These are phyloP conservation scores for Drosophila takahashii DNA, from an alignment of 1,140 invertebrate genomes.

Conservation along the genomic window DNA sequence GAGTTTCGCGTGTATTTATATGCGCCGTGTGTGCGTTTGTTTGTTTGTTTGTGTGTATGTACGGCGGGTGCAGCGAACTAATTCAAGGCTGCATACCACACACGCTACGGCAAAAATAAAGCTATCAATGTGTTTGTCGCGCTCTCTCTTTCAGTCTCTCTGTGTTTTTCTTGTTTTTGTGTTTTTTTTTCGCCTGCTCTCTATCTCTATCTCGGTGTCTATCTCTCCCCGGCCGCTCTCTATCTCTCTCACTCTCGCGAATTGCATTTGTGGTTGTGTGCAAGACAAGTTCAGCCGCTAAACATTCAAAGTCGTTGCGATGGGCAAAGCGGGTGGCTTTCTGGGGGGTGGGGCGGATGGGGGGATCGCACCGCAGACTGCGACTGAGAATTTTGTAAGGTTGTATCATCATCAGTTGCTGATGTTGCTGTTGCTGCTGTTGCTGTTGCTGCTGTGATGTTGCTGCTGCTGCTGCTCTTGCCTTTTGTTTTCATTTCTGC, in stretches of 20 bases:
- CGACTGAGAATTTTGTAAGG: constrained; percentile 80
- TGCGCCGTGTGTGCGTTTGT: constrained; percentile 26
- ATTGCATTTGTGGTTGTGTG: constrained; percentile 46
- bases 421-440: constrained; percentile 8
- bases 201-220: constrained; percentile 15
- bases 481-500: constrained; percentile 77
- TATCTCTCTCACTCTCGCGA: constrained; percentile 7
- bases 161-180: neutral
- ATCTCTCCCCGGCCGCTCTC: constrained; percentile 26
- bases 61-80: constrained; percentile 84
- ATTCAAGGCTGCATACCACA: constrained; percentile 85
- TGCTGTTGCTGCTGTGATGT: constrained; percentile 10
- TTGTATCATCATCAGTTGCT: constrained; percentile 70
- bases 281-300: constrained; percentile 82
- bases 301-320: constrained; percentile 77
- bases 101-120: constrained; percentile 75
- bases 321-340: constrained; percentile 1
- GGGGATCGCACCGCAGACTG: constrained; percentile 36
- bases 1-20: constrained; percentile 14
- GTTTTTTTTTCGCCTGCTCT: constrained; percentile 4
- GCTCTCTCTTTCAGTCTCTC: neutral
- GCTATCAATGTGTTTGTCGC: constrained; percentile 69
- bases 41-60: constrained; percentile 57
- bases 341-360: neutral
- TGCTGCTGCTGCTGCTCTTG: constrained; percentile 28